Evolutionary conservation across 2,888 invertebrate genomes (phyloP).

Genomic region (Clanis bilineata): DNA sequence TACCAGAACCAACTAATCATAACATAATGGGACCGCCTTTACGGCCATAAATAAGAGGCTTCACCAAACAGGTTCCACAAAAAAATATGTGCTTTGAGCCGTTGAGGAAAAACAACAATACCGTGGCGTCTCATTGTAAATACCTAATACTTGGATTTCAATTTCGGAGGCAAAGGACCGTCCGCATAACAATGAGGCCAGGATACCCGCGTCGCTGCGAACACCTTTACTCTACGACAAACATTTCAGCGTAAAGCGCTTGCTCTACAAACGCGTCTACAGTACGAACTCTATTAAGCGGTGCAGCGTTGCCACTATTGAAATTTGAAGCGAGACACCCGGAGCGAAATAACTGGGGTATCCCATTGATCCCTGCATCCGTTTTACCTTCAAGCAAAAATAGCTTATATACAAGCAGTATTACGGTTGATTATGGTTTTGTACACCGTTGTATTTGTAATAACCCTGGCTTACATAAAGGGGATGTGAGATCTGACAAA

Average conservation of each 20-base stretch:
- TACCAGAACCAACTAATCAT: constrained; percentile 59
- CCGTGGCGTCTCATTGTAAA: constrained; percentile 56
- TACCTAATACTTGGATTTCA: constrained; percentile 57
- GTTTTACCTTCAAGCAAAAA: constrained; percentile 28
- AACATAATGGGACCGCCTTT: constrained; percentile 66
- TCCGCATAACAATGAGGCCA: constrained; percentile 61
- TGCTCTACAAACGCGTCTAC: constrained; percentile 29
- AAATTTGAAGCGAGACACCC: constrained; percentile 56
- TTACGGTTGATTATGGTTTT: constrained; percentile 34
- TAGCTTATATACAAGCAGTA: accelerated
- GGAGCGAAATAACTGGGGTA: constrained; percentile 70
- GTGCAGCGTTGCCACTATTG: constrained; percentile 49
- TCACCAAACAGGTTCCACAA: constrained; percentile 51
- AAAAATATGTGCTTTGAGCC: constrained; percentile 55
- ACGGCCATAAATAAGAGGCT: constrained; percentile 59
- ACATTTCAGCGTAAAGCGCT: constrained; percentile 52
- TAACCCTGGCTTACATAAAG: constrained; percentile 74
- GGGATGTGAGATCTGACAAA: constrained; percentile 72
- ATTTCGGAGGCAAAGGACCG: constrained; percentile 48
- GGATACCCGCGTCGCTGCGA: constrained; percentile 53
- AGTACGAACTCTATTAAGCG: constrained; percentile 30
- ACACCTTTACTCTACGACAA: constrained; percentile 52
- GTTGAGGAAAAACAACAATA: constrained; percentile 42
- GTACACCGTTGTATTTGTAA: constrained; percentile 43
- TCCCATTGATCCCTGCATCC: constrained; percentile 60